Base-by-base conservation (phyloP, 2,888 invertebrate species). In the Chromoteleia sp. region DNA sequence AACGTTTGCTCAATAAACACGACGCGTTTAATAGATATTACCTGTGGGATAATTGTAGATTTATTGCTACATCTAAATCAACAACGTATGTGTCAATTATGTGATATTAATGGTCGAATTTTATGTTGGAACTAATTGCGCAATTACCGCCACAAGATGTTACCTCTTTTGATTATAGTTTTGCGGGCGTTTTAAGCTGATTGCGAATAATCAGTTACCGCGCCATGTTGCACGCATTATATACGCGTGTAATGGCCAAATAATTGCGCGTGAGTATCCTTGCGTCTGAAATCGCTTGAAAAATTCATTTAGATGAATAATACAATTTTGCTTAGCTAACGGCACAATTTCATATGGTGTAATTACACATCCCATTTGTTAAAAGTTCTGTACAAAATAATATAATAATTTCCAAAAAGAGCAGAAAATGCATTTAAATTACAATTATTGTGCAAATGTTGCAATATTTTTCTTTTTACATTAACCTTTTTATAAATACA, bases 121-220 rank as follows among this genome's bases (percentile, higher is more conserved):
- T 78, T 78, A 78, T 71, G 71, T 48, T 36, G 36, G 4, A 65
- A 71, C 71, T 71, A 78, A 71, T 71, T 58, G 71, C 33, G 30
- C 43, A 65, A 78, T 78, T 71, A 65, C 48, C 58, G 65, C 41
- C 78, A 19, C 78, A 78, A 65, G 71, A 65, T 71, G 78, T 78
- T 71, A 58, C 78, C 70, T 71, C 71, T 78, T 78, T 78, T 71
- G 78, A 78, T 73, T 73, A 79, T 79, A 79, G 73, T 79, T 79
- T 79, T 73, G 78, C 39, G 78, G 78, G 21, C 59, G 54, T 79
- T 79, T 73, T 71, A 78, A 78, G 78, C 78, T 71, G 71, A 78
- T 78, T 78, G 67, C 73, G 45, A 73, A 59, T 67, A 71, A 78
- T 78, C 59, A 67, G 78, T 78, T 73, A 78, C 45, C 12, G 73